Conservation (phyloP, 1,140 invertebrate species). For the Probaryconus sp. region DNA sequence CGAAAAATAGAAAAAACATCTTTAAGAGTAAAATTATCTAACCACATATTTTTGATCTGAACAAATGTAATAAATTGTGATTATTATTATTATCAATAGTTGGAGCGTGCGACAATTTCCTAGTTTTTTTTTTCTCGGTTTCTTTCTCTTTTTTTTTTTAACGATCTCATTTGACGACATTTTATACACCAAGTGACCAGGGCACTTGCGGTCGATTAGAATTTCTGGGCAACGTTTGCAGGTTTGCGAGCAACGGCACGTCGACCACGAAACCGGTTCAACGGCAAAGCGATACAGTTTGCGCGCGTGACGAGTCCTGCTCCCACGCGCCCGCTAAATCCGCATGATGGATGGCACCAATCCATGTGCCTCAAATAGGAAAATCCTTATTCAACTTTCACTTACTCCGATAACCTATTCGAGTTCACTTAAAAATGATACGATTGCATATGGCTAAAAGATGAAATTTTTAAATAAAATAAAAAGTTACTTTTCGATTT, state of each 20-base stretch:
- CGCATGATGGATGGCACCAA: slow-evolving; percentile 47
- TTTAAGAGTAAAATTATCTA: too few relatives aligned
- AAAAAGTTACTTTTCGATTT: too few relatives aligned
- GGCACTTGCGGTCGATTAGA: slow-evolving; percentile 26
- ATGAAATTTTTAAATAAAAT: too few relatives aligned
- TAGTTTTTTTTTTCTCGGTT: background rate
- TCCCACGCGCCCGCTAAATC: slow-evolving; percentile 45
- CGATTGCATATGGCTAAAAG: too few relatives aligned
- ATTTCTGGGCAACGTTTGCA: slow-evolving; percentile 44
- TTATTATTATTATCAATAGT: too few relatives aligned
- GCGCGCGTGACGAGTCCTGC: slow-evolving; percentile 1
- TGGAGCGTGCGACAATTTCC: too few relatives aligned
- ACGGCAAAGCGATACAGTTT: slow-evolving; percentile 49
- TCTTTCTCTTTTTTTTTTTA: slow-evolving; percentile 2
- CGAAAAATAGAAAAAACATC: too few relatives aligned
- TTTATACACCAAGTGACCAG: slow-evolving; percentile 25
- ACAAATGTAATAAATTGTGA: too few relatives aligned
- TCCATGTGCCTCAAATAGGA: slow-evolving; percentile 31
- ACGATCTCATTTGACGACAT: slow-evolving; percentile 9
- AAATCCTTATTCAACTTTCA: too few relatives aligned
- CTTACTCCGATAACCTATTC: too few relatives aligned
- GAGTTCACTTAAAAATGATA: too few relatives aligned
- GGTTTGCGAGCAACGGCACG: slow-evolving; percentile 42
- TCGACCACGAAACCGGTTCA: slow-evolving; percentile 52
- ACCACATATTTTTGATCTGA: too few relatives aligned